A percentile compares a stretch with the other conserved stretches of the same genome.
phyloP scores from a whole-genome alignment of 2,113 vertebrate species.

The Mesembrinibis cayennensis region DNA sequence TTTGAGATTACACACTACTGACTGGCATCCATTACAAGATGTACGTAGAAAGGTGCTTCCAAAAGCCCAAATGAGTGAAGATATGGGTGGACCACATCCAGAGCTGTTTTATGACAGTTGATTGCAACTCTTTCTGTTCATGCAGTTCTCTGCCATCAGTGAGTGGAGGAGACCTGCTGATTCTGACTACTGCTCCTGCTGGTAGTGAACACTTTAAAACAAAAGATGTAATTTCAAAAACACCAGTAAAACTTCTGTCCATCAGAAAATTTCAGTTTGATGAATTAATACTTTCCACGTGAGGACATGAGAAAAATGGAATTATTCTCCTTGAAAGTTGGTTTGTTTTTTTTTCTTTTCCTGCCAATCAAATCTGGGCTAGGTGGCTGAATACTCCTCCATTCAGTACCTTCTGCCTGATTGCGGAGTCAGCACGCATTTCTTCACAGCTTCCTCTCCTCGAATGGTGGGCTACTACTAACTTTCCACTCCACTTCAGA shows the following conservation, averaged over 20 bases:
- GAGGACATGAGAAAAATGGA: neutral
- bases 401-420: neutral
- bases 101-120: neutral
- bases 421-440: neutral
- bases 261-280: neutral
- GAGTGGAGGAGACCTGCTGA: neutral
- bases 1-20: neutral
- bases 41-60: neutral
- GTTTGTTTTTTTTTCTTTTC: neutral
- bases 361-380: neutral
- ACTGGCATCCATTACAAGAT: neutral
- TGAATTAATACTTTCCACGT: neutral
- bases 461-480: fast-evolving
- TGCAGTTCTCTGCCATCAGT: neutral
- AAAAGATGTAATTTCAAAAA: neutral
- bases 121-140: too few relatives aligned
- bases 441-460: neutral
- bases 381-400: neutral
- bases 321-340: neutral
- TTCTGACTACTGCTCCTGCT: neutral
- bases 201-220: neutral
- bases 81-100: fast-evolving
- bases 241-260: too few relatives aligned
- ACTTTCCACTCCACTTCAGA: neutral
- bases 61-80: neutral